phyloP scores from a whole-genome alignment of 2,113 vertebrate genomes.

The Acanthisitta chloris region DNA sequence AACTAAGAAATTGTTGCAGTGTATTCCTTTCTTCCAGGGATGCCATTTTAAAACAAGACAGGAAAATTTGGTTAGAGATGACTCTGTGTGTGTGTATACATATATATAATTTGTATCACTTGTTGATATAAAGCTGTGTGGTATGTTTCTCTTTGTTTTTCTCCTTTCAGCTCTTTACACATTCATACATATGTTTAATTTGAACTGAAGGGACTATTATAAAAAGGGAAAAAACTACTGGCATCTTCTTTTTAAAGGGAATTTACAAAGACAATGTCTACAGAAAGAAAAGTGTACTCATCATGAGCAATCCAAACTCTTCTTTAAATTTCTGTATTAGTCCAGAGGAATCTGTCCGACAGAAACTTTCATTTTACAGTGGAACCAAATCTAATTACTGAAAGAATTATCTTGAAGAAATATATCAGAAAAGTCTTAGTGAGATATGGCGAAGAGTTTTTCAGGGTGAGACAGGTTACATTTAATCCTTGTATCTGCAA shows the following conservation, averaged over 20 bases:
- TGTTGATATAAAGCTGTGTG: neutral
- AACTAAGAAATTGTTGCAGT: neutral
- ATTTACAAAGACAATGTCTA: neutral
- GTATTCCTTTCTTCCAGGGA: neutral
- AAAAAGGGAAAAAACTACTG: neutral
- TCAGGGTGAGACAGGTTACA: neutral
- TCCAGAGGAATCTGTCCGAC: neutral
- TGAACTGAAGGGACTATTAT: neutral
- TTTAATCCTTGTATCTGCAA: neutral
- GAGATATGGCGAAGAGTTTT: neutral
- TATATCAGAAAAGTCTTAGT: neutral
- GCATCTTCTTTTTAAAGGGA: neutral
- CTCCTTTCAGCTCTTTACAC: neutral
- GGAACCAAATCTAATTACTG: neutral
- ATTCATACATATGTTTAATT: neutral
- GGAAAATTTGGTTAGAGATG: neutral
- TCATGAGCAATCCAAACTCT: neutral
- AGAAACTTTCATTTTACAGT: neutral
- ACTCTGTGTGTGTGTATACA: neutral
- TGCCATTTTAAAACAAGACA: neutral
- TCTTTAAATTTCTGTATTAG: neutral
- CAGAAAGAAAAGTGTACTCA: neutral
- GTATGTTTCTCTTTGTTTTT: neutral
- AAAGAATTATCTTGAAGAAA: conserved; percentile 1
- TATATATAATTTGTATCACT: neutral